Evolutionary conservation across 2,113 vertebrate species (phyloP), one percentile per base, ranked within the genome.

Genomic region (Protomyctophum bolini): DNA sequence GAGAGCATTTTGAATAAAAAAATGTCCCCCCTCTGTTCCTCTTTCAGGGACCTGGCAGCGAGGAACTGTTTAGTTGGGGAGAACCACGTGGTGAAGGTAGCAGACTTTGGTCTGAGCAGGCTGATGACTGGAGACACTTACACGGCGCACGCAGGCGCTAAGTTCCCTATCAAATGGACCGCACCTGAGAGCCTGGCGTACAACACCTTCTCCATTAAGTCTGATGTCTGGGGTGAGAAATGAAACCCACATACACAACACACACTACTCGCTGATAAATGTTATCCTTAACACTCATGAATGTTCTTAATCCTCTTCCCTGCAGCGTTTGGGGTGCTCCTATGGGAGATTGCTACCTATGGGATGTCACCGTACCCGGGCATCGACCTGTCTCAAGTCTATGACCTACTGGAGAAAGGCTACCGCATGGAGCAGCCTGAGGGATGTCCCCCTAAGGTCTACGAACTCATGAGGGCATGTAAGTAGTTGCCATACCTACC

Each of bases 101-200:
- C 98, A 10, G 98, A 99, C 85, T 99, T 99, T 56, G 98, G 98
- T 48, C 84, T 99, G 66, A 99, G 97, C 85, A 91, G 98, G 62
- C 79, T 99, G 77, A 99, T 99, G 97, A 99, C 97, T 1, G 98
- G 98, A 49, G 98, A 99, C 70, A 99, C 97, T 1, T 99, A 99
- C 85, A 99, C 96, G n/a, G 98, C 98, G 76, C 98, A 99, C 0
- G 98, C 98, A 14, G 98, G 98, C 62, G 98, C 98, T 83, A 99
- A 99, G 82, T 99, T 99, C 86, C 98, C 98, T 58, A 99, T 99
- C 87, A 99, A 99, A 48, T 99, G 98, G 98, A 99, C 98, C 0
- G 98, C 97, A 29, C 98, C 98, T 0, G 98, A 99, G 87, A 99
- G 97, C 89, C 93, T 99, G 62, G 98, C 98, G 14, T 99, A 99